phyloP scores from a whole-genome alignment of 2,113 vertebrate species.

The Seriola dumerili region DNA sequence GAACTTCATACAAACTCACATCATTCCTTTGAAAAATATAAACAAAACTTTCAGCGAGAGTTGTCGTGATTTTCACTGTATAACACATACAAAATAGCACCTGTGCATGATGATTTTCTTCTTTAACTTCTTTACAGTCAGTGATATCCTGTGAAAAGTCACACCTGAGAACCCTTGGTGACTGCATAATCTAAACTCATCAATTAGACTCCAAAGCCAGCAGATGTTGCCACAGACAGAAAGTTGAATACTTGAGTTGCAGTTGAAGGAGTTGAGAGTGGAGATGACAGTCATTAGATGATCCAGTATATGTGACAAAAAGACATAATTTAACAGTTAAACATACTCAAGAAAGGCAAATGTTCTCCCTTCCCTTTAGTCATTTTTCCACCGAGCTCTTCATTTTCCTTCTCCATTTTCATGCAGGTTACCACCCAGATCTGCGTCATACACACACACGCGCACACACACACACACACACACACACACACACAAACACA shows the following conservation, averaged over 20 bases:
- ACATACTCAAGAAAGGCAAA: background rate
- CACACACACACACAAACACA: background rate
- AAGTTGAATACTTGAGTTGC: background rate
- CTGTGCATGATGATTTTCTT: background rate
- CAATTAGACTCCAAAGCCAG: background rate
- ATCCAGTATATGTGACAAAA: background rate
- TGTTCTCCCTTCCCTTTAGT: background rate
- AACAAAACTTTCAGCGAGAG: background rate
- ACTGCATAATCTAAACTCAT: background rate
- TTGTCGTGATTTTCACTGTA: background rate
- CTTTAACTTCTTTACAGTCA: background rate
- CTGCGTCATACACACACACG: slow-evolving; percentile 4
- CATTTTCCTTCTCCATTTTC: background rate
- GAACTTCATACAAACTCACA: background rate
- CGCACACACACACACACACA: background rate
- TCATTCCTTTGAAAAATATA: background rate
- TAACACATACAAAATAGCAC: background rate
- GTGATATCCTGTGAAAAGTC: background rate
- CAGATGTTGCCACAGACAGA: background rate
- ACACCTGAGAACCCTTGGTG: background rate
- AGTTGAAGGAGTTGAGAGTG: background rate
- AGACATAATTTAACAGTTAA: background rate
- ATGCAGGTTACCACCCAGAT: background rate
- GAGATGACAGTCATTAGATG: background rate
- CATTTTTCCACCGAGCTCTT: background rate